Conservation (phyloP, 2,888 invertebrate genomes). For the Drosophila hamatofila region DNA sequence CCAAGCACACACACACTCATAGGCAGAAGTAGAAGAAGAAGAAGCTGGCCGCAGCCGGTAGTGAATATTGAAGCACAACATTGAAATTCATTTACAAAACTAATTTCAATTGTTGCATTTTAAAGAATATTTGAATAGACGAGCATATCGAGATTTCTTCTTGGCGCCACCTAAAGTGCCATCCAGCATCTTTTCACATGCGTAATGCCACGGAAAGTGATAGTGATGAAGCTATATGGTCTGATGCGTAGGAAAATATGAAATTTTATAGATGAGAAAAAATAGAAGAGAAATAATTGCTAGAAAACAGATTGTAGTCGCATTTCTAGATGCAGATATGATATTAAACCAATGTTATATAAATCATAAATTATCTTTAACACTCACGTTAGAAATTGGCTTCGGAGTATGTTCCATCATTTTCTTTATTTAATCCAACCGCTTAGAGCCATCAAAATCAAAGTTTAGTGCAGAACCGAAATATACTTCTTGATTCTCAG, state of each 20-base stretch:
- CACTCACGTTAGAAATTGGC: background rate
- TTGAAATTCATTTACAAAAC: slow-evolving; percentile 78
- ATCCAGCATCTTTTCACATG: slow-evolving; percentile 45
- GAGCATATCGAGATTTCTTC: slow-evolving; percentile 58
- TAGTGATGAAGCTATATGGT: slow-evolving; percentile 36
- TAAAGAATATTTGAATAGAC: slow-evolving; percentile 42
- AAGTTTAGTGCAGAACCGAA: background rate
- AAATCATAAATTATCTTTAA: background rate
- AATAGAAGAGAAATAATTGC: background rate
- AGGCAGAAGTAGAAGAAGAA: slow-evolving; percentile 5
- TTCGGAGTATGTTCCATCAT: background rate
- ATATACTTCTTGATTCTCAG: too few species aligned
- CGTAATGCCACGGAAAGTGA: slow-evolving; percentile 62
- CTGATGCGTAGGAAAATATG: slow-evolving; percentile 19
- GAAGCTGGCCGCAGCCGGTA: slow-evolving; percentile 60
- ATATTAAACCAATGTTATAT: background rate
- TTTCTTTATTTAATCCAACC: too few species aligned
- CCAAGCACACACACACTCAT: background rate
- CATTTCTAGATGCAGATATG: background rate
- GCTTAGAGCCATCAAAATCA: background rate
- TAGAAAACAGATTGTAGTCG: background rate
- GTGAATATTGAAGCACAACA: slow-evolving; percentile 68
- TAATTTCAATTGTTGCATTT: slow-evolving; percentile 79
- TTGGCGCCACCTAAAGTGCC: slow-evolving; percentile 69
- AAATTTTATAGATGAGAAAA: background rate